Conservation (phyloP, 2,113 vertebrate species). For the Sander lucioperca region DNA sequence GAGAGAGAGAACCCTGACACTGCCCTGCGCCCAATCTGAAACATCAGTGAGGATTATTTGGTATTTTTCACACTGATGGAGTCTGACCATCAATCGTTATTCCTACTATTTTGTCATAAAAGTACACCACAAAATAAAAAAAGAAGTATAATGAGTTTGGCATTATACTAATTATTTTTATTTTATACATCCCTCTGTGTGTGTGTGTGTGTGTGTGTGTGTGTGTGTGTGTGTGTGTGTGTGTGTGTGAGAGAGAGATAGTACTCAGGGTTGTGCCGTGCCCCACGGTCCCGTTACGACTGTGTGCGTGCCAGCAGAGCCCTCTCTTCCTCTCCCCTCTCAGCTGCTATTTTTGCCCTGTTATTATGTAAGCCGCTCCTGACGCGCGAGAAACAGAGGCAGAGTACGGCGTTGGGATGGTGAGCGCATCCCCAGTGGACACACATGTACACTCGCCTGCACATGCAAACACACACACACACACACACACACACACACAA, state of each 20-base stretch:
- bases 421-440: conserved; percentile 75
- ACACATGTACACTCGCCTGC: conserved; percentile 47
- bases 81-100: conserved; percentile 20
- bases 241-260: conserved; percentile 33
- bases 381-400: conserved; percentile 80
- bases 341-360: conserved; percentile 83
- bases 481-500: no score
- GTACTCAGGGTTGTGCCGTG: conserved; percentile 70
- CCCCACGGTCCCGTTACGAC: conserved; percentile 73
- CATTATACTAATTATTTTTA: no score
- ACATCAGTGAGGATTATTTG: conserved; percentile 25
- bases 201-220: conserved; percentile 26
- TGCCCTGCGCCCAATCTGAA: conserved; percentile 4
- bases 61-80: conserved; percentile 9
- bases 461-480: conserved; percentile 39
- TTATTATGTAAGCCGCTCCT: conserved; percentile 83
- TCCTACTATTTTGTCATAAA: conserved; percentile 32
- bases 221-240: conserved; percentile 38
- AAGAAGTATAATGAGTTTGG: conserved; percentile 13
- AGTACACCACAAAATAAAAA: conserved; percentile 7
- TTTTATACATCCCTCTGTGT: conserved; percentile 6
- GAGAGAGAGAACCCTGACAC: neutral
- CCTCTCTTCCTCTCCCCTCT: conserved; percentile 74
- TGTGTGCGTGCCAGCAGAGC: conserved; percentile 80
- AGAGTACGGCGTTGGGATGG: conserved; percentile 75